Base-by-base conservation (phyloP, 2,797 vertebrate species). In the Lagocephalus sceleratus region DNA sequence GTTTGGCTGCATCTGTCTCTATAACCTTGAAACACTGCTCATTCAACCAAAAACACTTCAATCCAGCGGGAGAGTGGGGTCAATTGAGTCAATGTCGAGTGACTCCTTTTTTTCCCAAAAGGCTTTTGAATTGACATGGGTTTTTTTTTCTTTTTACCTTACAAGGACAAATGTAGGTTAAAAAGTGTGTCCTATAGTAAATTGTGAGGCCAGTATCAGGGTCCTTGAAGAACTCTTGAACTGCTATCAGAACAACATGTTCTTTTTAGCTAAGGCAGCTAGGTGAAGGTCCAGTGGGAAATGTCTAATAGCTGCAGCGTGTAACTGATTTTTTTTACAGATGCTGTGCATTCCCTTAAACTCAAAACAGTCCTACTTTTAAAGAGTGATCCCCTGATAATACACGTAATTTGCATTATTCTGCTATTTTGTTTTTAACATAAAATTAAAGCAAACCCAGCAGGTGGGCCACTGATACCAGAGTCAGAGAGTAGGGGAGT, bases 21-120 rank as follows among this genome's bases (percentile, higher is more conserved):
- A 66, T 84, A 85, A 87, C 86, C 85, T 86, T 88, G 85, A 83
- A 88, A 81, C 85, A 75, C 68, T 76, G 79, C 73, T 87, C 85
- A 73, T 63, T 86, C 80, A 78, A 78, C 81, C 85, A 78, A 83
- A 84, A 81, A 73, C 71, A 62, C 66, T 76, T 77, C 62, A 67
- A 68, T 86, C 73, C 77, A 55, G 67, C 12, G 56, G 81, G 80
- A 81, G 70, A 57, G 62, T 46, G 12, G 19, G 78, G 81, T 83
- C 81, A 79, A 62, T 55, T 43, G 78, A 85, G 76, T 77, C 82
- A 76, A 83, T 78, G 82, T 75, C 64, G 41, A 82, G 63, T 49
- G 61, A 43, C 64, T 85, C 66, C 54, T 19, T 3, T 72, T 73
- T 70, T 53, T 66, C 66, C 70, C 62, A 42, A 23, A 47, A 51